Evolutionary conservation across 2,888 invertebrate genomes (phyloP), one percentile per base, ranked within the genome.

Genomic region (Euproctis similis): DNA sequence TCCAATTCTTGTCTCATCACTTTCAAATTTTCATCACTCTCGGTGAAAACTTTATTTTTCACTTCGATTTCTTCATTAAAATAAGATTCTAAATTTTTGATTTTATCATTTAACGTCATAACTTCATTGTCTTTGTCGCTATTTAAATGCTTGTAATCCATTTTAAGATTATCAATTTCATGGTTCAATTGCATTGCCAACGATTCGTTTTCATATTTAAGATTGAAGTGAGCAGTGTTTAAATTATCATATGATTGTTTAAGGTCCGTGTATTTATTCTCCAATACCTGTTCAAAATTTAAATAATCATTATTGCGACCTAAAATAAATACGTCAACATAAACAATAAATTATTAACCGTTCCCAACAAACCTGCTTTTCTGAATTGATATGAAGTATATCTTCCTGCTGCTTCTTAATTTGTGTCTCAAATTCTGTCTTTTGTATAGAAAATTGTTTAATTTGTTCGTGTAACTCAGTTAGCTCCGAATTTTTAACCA

Each of bases 311-410:
- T 3, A 31, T 35, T 26, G 30, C n/a, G n/a, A n/a, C n/a, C n/a
- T n/a, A n/a, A n/a, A n/a, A n/a, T n/a, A n/a, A n/a, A n/a, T n/a
- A 13, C 55, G 66, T 55, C 55, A 42, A 43, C 26, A 39, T 30
- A 25, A 47, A 42, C 46, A 23, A 25, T n/a, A n/a, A n/a, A 26
- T 20, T 33, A 22, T 26, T 34, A 24, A 32, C 13, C 30, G 38
- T 10, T 10, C 7, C 1, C 10, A 40, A 73, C 78, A 47, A 69
- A 82, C 82, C 80, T 80, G 60, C 53, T 69, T 73, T 39, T 74
- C 57, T 36, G 42, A 30, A 11, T 33, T 35, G 22, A 59, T 8
- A 8, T 10, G 9, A 10, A 10, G 4, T 3, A 10, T 21, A 4
- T 8, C 10, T 21, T 9, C 11, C 7, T 10, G 4, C 6, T 21